Base-by-base conservation (phyloP, 2,888 invertebrate species). In the Chalcosyrphus nemorum region DNA sequence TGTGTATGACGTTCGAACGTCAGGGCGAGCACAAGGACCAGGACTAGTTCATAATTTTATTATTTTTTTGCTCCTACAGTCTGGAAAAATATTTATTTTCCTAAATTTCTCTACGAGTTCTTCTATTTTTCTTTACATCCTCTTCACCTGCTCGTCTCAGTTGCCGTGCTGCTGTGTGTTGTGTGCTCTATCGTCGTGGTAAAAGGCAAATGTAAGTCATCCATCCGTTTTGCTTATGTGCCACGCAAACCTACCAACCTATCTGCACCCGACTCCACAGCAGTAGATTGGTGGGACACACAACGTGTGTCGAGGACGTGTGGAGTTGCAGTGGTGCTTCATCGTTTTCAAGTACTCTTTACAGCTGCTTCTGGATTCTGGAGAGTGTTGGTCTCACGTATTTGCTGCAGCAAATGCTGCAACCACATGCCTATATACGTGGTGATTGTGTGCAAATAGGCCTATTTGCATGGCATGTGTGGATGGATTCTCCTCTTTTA, bases 41-140 rank as follows among this genome's bases (percentile, higher is more conserved):
- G 38, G 76, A 47, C 45, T 68, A 71, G 65, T 71, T 77, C 41
- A 61, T 81, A 68, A 74, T 74, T 80, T 61, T 65, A 76, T 59
- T 76, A 71, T 68, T 47, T 74, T 68, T n/a, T 43, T 47, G 38
- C 24, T 72, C 56, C 50, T 54, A 21, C 59, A 72, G 82, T 82
- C 78, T 74, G 68, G 82, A 61, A 78, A 72, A 82, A 78, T 82
- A 78, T 82, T 82, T 82, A 68, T 78, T 82, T 82, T 82, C 68
- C 78, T 63, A 78, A 78, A 78, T 82, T 82, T 61, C 61, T 38
- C n/a, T n/a, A n/a, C 6, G 24, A 66, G 66, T 41, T 68, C 47
- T 72, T 50, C 38, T 21, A 29, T 65, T 61, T 24, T 47, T 59
- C 43, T 54, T 66, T 32, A 54, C 57, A 47, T 24, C 47, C 63